A percentile compares a stretch with the other conserved stretches of the same genome.
phyloP scores from a whole-genome alignment of 2,888 invertebrate genomes.

The Caenorhabditis doughertyi region DNA sequence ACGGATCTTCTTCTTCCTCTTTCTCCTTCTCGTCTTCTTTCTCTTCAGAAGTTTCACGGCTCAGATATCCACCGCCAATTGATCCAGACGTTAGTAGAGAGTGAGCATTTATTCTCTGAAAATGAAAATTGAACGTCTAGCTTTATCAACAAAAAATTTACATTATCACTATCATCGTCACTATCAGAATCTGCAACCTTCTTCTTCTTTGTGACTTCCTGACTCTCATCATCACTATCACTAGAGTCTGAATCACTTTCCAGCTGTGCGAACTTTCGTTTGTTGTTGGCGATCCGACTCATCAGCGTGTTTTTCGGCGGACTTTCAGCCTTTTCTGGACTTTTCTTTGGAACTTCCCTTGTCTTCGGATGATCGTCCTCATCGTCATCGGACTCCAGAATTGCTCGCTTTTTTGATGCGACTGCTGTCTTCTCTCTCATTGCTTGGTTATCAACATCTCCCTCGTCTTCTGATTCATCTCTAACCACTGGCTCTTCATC shows the following conservation, averaged over 20 bases:
- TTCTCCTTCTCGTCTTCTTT: neutral
- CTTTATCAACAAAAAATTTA: neutral
- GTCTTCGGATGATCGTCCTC: too few relatives aligned
- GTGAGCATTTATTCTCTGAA: slow-evolving; percentile 44
- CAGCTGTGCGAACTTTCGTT: slow-evolving; percentile 44
- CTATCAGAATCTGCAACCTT: slow-evolving; percentile 15
- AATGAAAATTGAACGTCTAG: neutral
- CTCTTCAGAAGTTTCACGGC: slow-evolving; percentile 48
- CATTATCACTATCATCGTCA: slow-evolving; percentile 43
- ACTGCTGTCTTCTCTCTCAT: too few relatives aligned
- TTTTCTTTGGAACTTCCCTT: slow-evolving; percentile 5
- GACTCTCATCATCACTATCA: slow-evolving; percentile 37
- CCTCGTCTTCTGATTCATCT: neutral
- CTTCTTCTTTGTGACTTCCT: neutral
- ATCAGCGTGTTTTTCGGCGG: slow-evolving; percentile 33
- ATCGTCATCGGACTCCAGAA: slow-evolving; percentile 65
- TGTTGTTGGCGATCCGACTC: slow-evolving; percentile 29
- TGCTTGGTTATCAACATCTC: neutral
- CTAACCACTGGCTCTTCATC: slow-evolving; percentile 10
- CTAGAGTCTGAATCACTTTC: slow-evolving; percentile 43
- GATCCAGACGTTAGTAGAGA: slow-evolving; percentile 38
- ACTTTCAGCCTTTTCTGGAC: neutral
- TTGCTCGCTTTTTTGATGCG: slow-evolving; percentile 48
- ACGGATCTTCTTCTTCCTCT: slow-evolving; percentile 44
- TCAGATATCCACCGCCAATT: slow-evolving; percentile 15